A percentile compares a stretch with the other conserved stretches of the same genome.
Evolutionary conservation across 1,140 invertebrate species (phyloP).

Genomic region (Scaptomyza graminum): DNA sequence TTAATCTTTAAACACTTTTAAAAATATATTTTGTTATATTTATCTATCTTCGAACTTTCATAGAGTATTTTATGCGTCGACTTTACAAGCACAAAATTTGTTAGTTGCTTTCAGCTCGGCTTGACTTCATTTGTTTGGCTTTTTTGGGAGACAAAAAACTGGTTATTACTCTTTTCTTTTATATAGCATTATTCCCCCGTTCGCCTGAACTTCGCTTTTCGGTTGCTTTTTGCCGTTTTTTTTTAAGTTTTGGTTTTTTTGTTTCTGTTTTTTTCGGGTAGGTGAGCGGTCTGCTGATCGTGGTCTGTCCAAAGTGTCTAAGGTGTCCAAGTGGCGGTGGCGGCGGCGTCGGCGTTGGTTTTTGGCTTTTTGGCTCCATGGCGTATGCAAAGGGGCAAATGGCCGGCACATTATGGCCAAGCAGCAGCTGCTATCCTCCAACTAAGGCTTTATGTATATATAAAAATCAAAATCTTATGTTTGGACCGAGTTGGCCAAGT

Average conservation of each 20-base stretch:
- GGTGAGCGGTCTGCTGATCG: slow-evolving; percentile 44
- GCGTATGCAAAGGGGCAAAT: slow-evolving; percentile 74
- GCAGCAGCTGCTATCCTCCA: slow-evolving; percentile 43
- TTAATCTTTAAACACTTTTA: no score
- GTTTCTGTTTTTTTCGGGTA: slow-evolving; percentile 38
- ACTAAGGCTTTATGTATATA: slow-evolving; percentile 25
- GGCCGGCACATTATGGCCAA: slow-evolving; percentile 51
- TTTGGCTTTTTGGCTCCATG: slow-evolving; percentile 48
- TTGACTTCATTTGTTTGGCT: slow-evolving; percentile 82
- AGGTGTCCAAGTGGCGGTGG: neutral
- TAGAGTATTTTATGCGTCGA: slow-evolving; percentile 1
- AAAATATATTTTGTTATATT: no score
- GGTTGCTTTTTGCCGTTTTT: slow-evolving; percentile 33
- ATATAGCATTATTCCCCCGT: slow-evolving; percentile 37
- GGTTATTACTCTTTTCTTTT: slow-evolving; percentile 79
- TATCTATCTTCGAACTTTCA: no score
- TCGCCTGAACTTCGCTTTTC: slow-evolving; percentile 51
- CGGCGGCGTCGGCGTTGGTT: slow-evolving; percentile 2
- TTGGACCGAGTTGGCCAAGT: slow-evolving; percentile 30
- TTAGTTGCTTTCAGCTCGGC: slow-evolving; percentile 54
- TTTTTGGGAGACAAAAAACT: slow-evolving; percentile 82
- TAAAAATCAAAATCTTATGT: slow-evolving; percentile 46
- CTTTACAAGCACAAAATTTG: neutral
- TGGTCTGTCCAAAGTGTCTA: slow-evolving; percentile 30
- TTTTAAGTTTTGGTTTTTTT: slow-evolving; percentile 21